A percentile compares a stretch with the other conserved stretches of the same genome.
Evolutionary conservation across 2,113 vertebrate species (phyloP).

Genomic region (Protobothrops mucrosquamatus): DNA sequence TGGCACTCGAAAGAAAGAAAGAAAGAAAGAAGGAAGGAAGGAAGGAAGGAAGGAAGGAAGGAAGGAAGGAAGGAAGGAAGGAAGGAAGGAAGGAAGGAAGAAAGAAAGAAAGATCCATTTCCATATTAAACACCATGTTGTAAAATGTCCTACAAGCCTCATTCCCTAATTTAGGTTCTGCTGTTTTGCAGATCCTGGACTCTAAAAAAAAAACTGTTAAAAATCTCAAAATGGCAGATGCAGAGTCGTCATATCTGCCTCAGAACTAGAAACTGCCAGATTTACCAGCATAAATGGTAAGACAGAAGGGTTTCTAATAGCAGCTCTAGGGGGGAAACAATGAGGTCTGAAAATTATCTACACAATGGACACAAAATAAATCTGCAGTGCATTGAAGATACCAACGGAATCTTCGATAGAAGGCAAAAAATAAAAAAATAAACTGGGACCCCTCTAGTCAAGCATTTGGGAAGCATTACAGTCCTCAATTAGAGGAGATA

Average conservation of each 20-base stretch:
- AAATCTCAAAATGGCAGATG: not conserved
- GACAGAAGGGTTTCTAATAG: not conserved
- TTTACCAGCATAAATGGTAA: not conserved
- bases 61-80: not conserved
- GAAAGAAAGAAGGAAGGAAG: no score
- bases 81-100: no score
- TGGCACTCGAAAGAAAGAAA: not conserved
- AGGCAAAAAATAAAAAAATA: no score
- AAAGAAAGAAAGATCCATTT: not conserved
- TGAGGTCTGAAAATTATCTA: not conserved
- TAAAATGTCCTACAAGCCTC: not conserved
- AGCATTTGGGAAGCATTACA: not conserved
- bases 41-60: no score
- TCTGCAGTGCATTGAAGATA: not conserved
- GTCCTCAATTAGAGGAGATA: not conserved
- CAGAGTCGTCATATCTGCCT: not conserved
- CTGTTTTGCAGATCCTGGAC: not conserved
- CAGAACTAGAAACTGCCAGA: not conserved
- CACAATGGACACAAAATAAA: not conserved
- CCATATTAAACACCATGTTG: not conserved
- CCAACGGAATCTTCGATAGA: no score
- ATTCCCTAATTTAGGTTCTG: not conserved
- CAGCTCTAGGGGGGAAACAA: not conserved
- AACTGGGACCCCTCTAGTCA: no score
- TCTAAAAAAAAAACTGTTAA: not conserved